These are phyloP conservation scores for Prionace glauca DNA, from an alignment of 2,797 vertebrate species.

Conservation along the genomic window DNA sequence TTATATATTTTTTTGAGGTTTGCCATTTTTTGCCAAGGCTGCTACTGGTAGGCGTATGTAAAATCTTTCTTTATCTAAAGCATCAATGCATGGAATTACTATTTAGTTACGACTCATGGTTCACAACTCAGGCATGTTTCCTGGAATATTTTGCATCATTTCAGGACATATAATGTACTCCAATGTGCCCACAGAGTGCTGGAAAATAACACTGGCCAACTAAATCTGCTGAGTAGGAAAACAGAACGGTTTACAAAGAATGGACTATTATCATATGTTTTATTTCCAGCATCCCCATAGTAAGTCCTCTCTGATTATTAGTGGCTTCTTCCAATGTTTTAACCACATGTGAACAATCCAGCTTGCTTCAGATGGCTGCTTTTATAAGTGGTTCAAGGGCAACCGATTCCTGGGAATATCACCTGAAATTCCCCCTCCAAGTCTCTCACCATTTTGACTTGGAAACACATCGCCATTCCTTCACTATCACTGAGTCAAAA, in stretches of 20 bases:
- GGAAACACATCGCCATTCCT: no score
- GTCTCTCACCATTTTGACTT: no score
- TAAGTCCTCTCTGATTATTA: not conserved
- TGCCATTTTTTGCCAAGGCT: not conserved
- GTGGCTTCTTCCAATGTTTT: conserved; percentile 6
- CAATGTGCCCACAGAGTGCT: not conserved
- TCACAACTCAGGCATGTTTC: conserved; percentile 1
- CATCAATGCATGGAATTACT: not conserved
- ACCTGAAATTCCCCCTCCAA: no score
- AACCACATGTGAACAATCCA: not conserved
- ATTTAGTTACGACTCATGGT: not conserved
- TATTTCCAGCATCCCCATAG: not conserved
- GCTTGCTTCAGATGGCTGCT: not conserved
- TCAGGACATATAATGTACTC: not conserved
- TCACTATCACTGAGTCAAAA: no score
- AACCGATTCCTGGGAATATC: no score
- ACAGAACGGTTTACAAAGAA: not conserved
- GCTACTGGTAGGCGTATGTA: not conserved
- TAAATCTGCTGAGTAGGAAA: not conserved
- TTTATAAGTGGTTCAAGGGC: not conserved
- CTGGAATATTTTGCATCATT: not conserved
- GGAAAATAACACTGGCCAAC: conserved; percentile 17
- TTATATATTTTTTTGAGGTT: not conserved
- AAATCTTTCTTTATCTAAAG: not conserved
- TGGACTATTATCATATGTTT: no score